Conservation (phyloP, 2,113 vertebrate species). For the Taurulus bubalis region DNA sequence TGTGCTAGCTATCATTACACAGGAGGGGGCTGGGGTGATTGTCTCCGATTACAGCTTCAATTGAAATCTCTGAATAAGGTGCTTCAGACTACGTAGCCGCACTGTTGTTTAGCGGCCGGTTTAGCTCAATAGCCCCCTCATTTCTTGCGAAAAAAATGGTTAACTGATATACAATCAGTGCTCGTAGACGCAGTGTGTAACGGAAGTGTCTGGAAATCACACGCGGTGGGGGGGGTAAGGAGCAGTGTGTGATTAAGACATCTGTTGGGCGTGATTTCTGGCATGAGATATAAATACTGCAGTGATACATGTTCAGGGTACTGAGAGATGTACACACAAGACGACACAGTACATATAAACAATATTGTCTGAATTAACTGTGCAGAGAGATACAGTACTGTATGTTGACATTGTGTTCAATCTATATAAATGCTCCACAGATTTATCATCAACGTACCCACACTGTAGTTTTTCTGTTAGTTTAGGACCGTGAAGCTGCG, state of each 20-base stretch:
- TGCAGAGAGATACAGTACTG: not conserved
- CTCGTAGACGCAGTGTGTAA: not conserved
- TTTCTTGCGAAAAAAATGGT: slow-evolving; percentile 54
- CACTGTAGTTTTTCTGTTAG: slow-evolving; percentile 27
- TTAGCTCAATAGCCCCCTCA: slow-evolving; percentile 36
- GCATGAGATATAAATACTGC: slow-evolving; percentile 27
- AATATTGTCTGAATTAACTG: not conserved
- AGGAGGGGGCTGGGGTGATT: slow-evolving; percentile 32
- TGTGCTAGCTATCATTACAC: slow-evolving; percentile 62
- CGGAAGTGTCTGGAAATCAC: slow-evolving; percentile 52
- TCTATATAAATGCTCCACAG: not conserved
- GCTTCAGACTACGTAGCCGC: slow-evolving; percentile 7
- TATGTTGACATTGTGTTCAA: not conserved
- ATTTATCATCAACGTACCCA: not conserved
- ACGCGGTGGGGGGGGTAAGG: not conserved
- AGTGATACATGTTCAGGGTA: slow-evolving; percentile 5
- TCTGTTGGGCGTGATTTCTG: slow-evolving; percentile 58
- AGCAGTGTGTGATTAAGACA: slow-evolving; percentile 73
- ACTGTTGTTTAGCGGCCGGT: slow-evolving; percentile 50
- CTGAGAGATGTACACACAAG: not conserved
- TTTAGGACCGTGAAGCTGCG: slow-evolving; percentile 39
- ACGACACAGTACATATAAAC: not conserved
- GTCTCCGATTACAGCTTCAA: slow-evolving; percentile 54
- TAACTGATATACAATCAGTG: slow-evolving; percentile 36
- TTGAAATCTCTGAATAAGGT: slow-evolving; percentile 27